Evolutionary conservation across 2,113 vertebrate species (phyloP).

Genomic region (Nerophis lumbriciformis): DNA sequence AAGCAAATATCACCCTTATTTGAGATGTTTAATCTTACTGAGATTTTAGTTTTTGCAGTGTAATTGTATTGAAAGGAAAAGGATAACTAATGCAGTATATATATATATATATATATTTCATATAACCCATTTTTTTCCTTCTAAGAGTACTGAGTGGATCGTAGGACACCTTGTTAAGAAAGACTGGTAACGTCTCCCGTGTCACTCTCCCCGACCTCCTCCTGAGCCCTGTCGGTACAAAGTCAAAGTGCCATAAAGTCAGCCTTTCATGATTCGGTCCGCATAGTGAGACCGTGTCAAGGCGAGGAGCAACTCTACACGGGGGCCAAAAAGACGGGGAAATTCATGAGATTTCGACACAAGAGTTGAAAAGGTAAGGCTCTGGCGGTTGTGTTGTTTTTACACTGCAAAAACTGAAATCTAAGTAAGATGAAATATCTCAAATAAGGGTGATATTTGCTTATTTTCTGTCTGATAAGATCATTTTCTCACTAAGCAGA

Average conservation of each 20-base stretch:
- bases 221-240: conserved; percentile 44
- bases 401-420: too few species aligned
- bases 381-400: neutral
- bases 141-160: neutral
- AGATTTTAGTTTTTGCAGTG: too few species aligned
- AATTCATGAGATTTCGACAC: neutral
- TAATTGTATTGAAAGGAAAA: too few species aligned
- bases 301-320: neutral
- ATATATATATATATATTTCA: too few species aligned
- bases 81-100: too few species aligned
- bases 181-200: neutral
- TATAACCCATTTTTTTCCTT: neutral
- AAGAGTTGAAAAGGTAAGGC: conserved; percentile 10
- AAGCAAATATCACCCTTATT: too few species aligned
- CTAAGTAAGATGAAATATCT: too few species aligned
- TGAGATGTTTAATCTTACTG: too few species aligned
- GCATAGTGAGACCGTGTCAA: neutral
- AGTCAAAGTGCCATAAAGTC: conserved; percentile 70
- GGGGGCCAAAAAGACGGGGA: neutral
- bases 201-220: conserved; percentile 17
- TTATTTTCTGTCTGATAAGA: too few species aligned
- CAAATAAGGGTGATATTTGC: too few species aligned
- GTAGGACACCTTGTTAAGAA: neutral
- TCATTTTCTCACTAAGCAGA: too few species aligned
- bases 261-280: conserved; percentile 21